Evolutionary conservation across 1,140 invertebrate species (phyloP).

Genomic region (Drosophila eugracilis): DNA sequence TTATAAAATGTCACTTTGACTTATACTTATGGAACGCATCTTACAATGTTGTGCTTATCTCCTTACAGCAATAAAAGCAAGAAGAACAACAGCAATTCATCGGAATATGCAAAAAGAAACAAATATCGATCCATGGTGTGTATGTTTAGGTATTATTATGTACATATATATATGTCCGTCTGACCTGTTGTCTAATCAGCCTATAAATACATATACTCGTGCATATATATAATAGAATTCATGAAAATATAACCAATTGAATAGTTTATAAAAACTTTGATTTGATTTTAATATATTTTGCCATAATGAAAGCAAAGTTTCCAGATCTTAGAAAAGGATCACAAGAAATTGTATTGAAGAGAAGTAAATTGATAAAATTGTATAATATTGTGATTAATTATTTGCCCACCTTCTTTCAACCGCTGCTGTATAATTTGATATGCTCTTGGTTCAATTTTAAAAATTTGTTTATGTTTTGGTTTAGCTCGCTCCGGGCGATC

Average conservation of each 20-base stretch:
- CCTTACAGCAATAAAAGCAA: constrained; percentile 15
- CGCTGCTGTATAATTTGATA: constrained; percentile 26
- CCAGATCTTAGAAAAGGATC: neutral
- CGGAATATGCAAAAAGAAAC: constrained; percentile 64
- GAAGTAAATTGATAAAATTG: neutral
- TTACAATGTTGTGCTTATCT: constrained; percentile 57
- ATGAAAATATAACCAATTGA: neutral
- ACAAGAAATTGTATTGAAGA: neutral
- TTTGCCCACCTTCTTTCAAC: neutral
- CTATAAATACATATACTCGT: constrained; percentile 9
- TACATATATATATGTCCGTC: constrained; percentile 3
- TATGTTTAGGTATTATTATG: too few species aligned
- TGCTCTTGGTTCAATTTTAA: constrained; percentile 51
- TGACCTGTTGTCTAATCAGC: constrained; percentile 39
- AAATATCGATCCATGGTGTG: constrained; percentile 7
- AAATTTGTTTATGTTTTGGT: constrained; percentile 70
- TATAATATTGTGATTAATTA: neutral
- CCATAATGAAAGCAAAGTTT: neutral
- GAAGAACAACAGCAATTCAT: constrained; percentile 28
- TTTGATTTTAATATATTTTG: neutral
- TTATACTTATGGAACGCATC: neutral
- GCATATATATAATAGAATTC: neutral
- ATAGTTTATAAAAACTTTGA: too few species aligned
- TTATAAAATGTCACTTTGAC: too few species aligned
- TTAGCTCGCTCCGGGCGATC: neutral